Evolutionary conservation across 2,888 invertebrate genomes (phyloP).

Genomic region (Ormyrus thymus): DNA sequence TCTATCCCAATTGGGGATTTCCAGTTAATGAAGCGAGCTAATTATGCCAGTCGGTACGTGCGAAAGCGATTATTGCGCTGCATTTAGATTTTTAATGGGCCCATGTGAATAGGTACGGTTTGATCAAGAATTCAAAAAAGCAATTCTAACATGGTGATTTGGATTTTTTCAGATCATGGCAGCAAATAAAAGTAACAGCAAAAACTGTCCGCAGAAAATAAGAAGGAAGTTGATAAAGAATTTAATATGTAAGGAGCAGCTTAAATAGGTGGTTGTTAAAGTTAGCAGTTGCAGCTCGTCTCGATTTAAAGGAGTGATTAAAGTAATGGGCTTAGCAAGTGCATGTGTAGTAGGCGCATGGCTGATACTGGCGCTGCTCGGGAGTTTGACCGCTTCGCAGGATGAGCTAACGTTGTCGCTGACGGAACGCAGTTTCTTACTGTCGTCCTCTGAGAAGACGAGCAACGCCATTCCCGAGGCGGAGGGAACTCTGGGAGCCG

Average conservation of each 20-base stretch:
- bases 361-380: background rate
- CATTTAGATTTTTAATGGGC: too few species aligned
- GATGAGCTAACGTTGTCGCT: background rate
- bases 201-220: slow-evolving; percentile 6
- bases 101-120: too few species aligned
- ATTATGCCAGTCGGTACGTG: too few species aligned
- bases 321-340: background rate
- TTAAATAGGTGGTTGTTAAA: too few species aligned
- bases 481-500: background rate
- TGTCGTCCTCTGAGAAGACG: slow-evolving; percentile 28
- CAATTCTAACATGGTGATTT: too few species aligned
- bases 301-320: too few species aligned
- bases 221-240: background rate
- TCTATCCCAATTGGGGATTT: too few species aligned
- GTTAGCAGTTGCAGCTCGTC: too few species aligned
- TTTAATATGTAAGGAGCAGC: slow-evolving; percentile 34
- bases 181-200: slow-evolving; percentile 15
- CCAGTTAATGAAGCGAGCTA: too few species aligned
- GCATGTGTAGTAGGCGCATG: slow-evolving; percentile 13
- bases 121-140: too few species aligned
- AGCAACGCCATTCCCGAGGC: slow-evolving; percentile 49
- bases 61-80: too few species aligned
- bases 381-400: background rate
- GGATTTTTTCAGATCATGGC: slow-evolving; percentile 41
- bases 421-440: background rate